Evolutionary conservation across 2,797 vertebrate species (phyloP).

Genomic region (Jordanella pulchra): DNA sequence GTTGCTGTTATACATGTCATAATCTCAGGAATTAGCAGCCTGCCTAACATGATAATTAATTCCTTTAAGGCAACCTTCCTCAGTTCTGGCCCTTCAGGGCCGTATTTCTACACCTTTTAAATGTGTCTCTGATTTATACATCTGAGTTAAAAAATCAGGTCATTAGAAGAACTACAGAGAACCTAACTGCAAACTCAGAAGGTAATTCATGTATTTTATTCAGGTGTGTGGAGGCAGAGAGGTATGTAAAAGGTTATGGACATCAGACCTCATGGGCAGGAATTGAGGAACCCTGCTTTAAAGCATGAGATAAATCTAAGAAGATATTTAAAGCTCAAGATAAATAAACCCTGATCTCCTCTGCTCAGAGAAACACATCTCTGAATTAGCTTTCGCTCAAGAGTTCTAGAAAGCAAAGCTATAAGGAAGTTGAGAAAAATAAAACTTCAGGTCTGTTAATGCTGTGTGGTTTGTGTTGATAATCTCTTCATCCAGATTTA

Average conservation of each 20-base stretch:
- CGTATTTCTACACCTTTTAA: too few species aligned
- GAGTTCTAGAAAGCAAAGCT: background rate
- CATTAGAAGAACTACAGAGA: too few species aligned
- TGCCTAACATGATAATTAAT: background rate
- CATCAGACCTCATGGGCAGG: too few species aligned
- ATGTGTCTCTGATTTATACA: too few species aligned
- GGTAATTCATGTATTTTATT: too few species aligned
- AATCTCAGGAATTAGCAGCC: background rate
- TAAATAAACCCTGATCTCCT: constrained; percentile 3
- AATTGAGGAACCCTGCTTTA: background rate
- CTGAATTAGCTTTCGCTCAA: background rate
- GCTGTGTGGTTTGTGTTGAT: background rate
- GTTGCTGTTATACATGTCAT: background rate
- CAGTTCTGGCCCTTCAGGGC: too few species aligned
- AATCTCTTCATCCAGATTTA: background rate
- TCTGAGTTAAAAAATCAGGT: too few species aligned
- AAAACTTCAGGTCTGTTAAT: constrained; percentile 8
- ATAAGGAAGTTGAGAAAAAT: background rate
- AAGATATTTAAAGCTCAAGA: background rate
- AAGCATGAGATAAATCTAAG: background rate
- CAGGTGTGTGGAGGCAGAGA: too few species aligned
- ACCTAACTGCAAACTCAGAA: too few species aligned
- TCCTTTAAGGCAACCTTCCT: background rate
- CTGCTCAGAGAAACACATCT: background rate
- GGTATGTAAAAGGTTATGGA: too few species aligned